These are phyloP conservation scores for Cladorhizidae sp. DNA, from an alignment of 37 sponge, comb jelly and placozoan species.

Conservation along the genomic window DNA sequence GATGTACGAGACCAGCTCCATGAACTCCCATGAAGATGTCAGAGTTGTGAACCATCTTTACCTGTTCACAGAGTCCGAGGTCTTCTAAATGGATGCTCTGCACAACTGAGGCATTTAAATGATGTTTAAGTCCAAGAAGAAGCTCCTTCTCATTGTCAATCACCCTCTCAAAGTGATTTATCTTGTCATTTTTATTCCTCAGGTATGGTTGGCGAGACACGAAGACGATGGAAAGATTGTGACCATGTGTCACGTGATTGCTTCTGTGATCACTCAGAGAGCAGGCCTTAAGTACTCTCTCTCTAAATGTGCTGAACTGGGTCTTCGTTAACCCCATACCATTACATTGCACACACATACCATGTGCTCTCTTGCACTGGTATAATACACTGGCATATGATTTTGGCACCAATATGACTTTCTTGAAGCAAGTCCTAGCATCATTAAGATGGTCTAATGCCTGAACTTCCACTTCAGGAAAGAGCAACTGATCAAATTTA, in stretches of 20 bases:
- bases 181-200: conserved; percentile 31
- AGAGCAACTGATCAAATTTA: conserved; percentile 60
- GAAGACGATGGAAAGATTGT: conserved; percentile 26
- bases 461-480: conserved; percentile 30
- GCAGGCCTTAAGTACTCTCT: conserved; percentile 57
- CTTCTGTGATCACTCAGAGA: conserved; percentile 33
- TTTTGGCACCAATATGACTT: conserved; percentile 50
- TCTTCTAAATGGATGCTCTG: conserved; percentile 45
- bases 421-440: conserved; percentile 40
- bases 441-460: conserved; percentile 31
- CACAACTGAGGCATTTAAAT: conserved; percentile 36
- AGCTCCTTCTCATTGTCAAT: conserved; percentile 57
- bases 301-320: conserved; percentile 34
- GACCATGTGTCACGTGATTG: neutral
- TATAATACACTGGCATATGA: conserved; percentile 52
- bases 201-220: conserved; percentile 57
- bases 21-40: conserved; percentile 73
- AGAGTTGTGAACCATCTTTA: conserved; percentile 33
- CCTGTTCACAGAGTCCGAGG: conserved; percentile 61
- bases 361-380: conserved; percentile 45
- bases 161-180: conserved; percentile 35
- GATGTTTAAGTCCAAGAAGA: conserved; percentile 2
- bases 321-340: conserved; percentile 37
- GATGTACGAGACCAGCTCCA: conserved; percentile 80
- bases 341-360: conserved; percentile 45